Base-by-base conservation (phyloP, 2,797 vertebrate genomes). In the Emydoidea blandingii region DNA sequence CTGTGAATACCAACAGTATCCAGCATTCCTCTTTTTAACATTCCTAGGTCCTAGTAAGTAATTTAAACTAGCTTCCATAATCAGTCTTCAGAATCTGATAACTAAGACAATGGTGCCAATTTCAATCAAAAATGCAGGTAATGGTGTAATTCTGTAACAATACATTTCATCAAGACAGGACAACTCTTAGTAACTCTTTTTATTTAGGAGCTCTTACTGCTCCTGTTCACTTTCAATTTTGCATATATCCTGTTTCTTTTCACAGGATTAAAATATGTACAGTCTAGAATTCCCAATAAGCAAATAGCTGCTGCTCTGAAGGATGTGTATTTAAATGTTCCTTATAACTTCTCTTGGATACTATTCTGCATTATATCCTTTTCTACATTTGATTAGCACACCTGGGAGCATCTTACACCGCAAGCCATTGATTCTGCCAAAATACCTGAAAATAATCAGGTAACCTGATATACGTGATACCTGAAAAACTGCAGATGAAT, bases 391-490 rank as follows among this genome's bases (percentile, higher is more conserved):
- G 53, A 34, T 83, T 79, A 41, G 5, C 11, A 4, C 9, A 87
- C 72, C 29, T 92, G 57, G 53, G 91, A 85, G 21, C 50, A 31
- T 87, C 8, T 53, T 72, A 8, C 79, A 15, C 34, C 56, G 18
- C n/a, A 65, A 31, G n/a, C 31, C 21, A 72, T 25, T 72, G 9
- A 2, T 85, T 92, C 59, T 90, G 41, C 68, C 53, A 72, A 87
- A 93, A 85, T 79, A 87, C 52, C 27, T 37, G 15, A 29, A 81
- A 54, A 53, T 62, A 84, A 89, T 81, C 34, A 87, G 79, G 74
- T n/a, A 56, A 21, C 8, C 85, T 12, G 3, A 15, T 80, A 56
- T 56, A 25, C 8, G 9, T 0, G 0, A 41, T 19, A 4, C 79
- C 80, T 90, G 52, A 34, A 87, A 91, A 92, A 82, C 9, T 57